Evolutionary conservation across 2,797 vertebrate genomes (phyloP), one percentile per base, ranked within the genome.

Genomic region (Balearica regulorum): DNA sequence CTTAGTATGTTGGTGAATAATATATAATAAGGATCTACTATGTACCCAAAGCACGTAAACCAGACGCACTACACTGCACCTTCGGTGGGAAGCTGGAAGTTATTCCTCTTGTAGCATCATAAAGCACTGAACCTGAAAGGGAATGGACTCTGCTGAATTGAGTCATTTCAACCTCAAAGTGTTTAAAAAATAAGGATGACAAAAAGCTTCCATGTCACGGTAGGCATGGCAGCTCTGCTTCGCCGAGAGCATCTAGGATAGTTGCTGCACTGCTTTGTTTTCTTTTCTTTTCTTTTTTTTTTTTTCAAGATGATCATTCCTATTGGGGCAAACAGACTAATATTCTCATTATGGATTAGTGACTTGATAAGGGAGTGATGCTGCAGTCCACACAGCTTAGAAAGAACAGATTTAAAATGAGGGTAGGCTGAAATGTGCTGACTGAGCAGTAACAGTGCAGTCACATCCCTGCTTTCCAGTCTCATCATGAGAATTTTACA

Each of bases 61-160:
- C 65, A 83, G 58, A 81, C n/a, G 77, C 37, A 78, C 68, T 61
- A 17, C 58, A n/a, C 31, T 72, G 66, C 53, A 93, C 86, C 75
- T 97, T 94, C 82, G 78, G 64, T 31, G 25, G 46, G 48, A 93
- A 86, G 79, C 62, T 80, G 65, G 9, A 93, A 96, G 88, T 71
- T 92, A 39, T 66, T 80, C 78, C 33, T 88, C 70, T 69, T 35
- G 54, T 44, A 77, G 14, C 28, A 46, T 76, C 37, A 39, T 7
- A 46, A 86, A 86, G 84, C 80, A 93, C 84, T 58, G 28, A 89
- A 85, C 80, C 85, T 53, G 64, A 87, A 91, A 87, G 41, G 61
- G 61, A 69, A 76, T 16, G 19, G 71, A 64, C 66, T 21, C 4
- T 29, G 22, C 14, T 82, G 71, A 90, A 71, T 49, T 0, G 2